Evolutionary conservation across 23 tunicate genomes (phyloP).

Genomic region (Ciona savignyi): DNA sequence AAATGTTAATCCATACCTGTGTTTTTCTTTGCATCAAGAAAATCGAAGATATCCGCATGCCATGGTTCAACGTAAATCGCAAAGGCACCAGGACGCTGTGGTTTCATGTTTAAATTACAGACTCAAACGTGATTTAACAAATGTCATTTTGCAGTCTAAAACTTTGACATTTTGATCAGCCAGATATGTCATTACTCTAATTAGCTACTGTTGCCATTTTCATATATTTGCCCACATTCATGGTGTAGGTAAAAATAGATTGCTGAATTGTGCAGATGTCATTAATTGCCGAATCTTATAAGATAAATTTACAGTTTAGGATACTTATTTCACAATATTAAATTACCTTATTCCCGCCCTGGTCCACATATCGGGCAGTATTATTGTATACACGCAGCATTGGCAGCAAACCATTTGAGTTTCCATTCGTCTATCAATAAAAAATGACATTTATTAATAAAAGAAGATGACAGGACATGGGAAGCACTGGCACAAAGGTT

Average conservation of each 20-base stretch:
- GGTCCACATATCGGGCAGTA: constrained; percentile 98
- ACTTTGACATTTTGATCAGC: too few relatives aligned
- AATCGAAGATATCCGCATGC: constrained; percentile 98
- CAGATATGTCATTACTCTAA: too few relatives aligned
- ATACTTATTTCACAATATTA: background rate
- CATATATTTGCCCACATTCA: too few relatives aligned
- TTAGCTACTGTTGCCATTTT: too few relatives aligned
- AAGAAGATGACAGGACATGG: background rate
- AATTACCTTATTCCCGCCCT: constrained; percentile 94
- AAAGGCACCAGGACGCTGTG: constrained; percentile 97
- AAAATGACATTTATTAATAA: background rate
- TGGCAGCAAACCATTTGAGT: constrained; percentile 95
- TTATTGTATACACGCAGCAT: constrained; percentile 99
- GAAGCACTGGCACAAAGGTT: too few relatives aligned
- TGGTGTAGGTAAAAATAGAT: too few relatives aligned
- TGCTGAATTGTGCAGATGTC: too few relatives aligned
- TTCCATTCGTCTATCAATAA: constrained; percentile 85
- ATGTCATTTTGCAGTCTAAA: too few relatives aligned
- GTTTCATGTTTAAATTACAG: too few relatives aligned
- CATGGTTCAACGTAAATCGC: constrained; percentile 98
- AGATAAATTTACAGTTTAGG: too few relatives aligned
- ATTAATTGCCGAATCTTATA: too few relatives aligned
- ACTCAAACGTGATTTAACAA: too few relatives aligned
- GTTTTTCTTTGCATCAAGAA: constrained; percentile 96
- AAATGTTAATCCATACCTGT: constrained; percentile 18